Conservation (phyloP, 1,140 invertebrate genomes). For the Pseudomyrmex cubaensis region DNA sequence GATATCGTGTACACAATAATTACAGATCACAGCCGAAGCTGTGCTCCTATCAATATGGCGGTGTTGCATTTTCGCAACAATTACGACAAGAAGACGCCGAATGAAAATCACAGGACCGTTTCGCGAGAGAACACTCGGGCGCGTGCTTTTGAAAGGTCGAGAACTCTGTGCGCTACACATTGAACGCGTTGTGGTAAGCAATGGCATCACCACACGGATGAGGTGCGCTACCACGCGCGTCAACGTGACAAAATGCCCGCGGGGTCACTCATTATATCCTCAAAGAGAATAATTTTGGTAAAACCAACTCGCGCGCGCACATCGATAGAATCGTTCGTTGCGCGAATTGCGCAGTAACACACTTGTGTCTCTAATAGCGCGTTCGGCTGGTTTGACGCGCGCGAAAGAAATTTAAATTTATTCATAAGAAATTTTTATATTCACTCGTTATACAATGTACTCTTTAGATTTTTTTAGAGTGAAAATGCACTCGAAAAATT, state of each 20-base stretch:
- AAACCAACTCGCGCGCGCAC: neutral
- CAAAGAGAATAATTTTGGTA: constrained; percentile 47
- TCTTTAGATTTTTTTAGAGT: too few relatives aligned
- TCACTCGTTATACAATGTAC: too few relatives aligned
- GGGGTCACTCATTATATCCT: constrained; percentile 34
- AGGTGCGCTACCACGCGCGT: neutral
- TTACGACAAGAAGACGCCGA: constrained; percentile 12
- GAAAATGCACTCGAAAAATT: too few relatives aligned
- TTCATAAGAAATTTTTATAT: neutral
- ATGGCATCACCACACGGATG: neutral
- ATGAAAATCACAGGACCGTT: constrained; percentile 7
- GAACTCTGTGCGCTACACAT: neutral
- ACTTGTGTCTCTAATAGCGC: constrained; percentile 11
- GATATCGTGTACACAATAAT: too few relatives aligned
- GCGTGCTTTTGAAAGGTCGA: constrained; percentile 39
- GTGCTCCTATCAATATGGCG: constrained; percentile 3
- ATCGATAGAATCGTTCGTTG: constrained; percentile 21
- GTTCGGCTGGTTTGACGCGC: neutral
- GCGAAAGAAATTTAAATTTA: neutral
- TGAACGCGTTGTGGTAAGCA: constrained; percentile 24
- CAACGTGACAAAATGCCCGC: constrained; percentile 43
- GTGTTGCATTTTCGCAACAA: constrained; percentile 26
- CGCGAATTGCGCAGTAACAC: neutral
- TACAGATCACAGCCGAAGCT: neutral
- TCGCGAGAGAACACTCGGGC: neutral